A percentile compares a stretch with the other conserved stretches of the same genome.
phyloP scores from a whole-genome alignment of 2,797 vertebrate species.

The Pangasius sanitwongsei region DNA sequence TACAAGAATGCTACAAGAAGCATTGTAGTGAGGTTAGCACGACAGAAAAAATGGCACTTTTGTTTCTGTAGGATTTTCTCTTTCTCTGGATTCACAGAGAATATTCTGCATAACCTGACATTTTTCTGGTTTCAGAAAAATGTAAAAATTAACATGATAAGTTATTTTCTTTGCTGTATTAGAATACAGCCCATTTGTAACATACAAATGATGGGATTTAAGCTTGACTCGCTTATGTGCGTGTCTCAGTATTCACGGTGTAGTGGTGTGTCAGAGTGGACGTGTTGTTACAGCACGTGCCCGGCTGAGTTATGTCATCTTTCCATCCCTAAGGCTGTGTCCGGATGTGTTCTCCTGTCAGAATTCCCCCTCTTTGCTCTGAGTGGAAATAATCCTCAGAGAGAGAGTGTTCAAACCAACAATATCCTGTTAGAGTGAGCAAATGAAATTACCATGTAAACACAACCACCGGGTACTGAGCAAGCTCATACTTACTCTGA shows the following conservation, averaged over 20 bases:
- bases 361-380: slow-evolving; percentile 59
- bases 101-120: neutral
- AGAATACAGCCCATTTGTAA: neutral
- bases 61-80: neutral
- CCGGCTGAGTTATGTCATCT: slow-evolving; percentile 55
- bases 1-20: neutral
- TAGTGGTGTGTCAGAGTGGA: slow-evolving; percentile 24
- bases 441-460: slow-evolving; percentile 73
- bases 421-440: slow-evolving; percentile 71
- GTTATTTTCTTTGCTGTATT: neutral
- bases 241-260: neutral
- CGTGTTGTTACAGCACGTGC: slow-evolving; percentile 39
- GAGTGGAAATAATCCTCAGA: slow-evolving; percentile 62
- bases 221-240: neutral
- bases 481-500: slow-evolving; percentile 61
- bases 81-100: neutral
- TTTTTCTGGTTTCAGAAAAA: neutral
- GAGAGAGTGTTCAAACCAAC: slow-evolving; percentile 69
- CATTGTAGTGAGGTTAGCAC: neutral
- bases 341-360: slow-evolving; percentile 64
- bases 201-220: neutral
- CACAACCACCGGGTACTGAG: slow-evolving; percentile 66
- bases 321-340: slow-evolving; percentile 63
- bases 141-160: neutral
- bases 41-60: neutral